A percentile compares a stretch with the other conserved stretches of the same genome.
These are phyloP conservation scores for Indri indri DNA, from an alignment of 2,113 vertebrate species.

Conservation along the genomic window DNA sequence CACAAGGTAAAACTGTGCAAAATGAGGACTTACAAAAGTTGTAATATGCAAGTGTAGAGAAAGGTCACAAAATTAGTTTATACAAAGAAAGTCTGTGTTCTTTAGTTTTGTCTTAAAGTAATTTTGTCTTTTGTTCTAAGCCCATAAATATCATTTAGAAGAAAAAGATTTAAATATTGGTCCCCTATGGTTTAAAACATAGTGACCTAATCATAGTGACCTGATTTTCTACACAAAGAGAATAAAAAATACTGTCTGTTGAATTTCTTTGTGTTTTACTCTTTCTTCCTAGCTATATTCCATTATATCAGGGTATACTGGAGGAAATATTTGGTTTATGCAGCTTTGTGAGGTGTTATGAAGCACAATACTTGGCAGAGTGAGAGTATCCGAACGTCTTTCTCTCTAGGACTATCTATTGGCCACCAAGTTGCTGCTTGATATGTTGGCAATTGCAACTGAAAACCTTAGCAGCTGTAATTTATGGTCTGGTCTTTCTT, in stretches of 20 bases:
- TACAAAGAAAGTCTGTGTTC: not conserved
- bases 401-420: not conserved
- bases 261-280: not conserved
- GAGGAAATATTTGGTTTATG: not conserved
- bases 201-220: not conserved
- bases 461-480: not conserved
- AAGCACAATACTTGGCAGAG: not conserved
- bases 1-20: not conserved
- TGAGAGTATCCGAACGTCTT: not conserved
- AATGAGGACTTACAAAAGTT: not conserved
- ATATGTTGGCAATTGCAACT: not conserved
- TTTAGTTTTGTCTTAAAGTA: not conserved
- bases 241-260: not conserved
- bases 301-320: not conserved
- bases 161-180: not conserved
- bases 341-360: not conserved
- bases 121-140: not conserved
- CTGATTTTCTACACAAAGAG: not conserved
- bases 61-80: not conserved
- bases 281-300: not conserved
- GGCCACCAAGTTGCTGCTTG: not conserved
- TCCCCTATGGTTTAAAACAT: not conserved
- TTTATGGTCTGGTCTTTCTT: not conserved
- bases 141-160: not conserved
- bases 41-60: not conserved